Evolutionary conservation across 2,888 invertebrate species (phyloP).

Genomic region (Kryphioiulus occultus): DNA sequence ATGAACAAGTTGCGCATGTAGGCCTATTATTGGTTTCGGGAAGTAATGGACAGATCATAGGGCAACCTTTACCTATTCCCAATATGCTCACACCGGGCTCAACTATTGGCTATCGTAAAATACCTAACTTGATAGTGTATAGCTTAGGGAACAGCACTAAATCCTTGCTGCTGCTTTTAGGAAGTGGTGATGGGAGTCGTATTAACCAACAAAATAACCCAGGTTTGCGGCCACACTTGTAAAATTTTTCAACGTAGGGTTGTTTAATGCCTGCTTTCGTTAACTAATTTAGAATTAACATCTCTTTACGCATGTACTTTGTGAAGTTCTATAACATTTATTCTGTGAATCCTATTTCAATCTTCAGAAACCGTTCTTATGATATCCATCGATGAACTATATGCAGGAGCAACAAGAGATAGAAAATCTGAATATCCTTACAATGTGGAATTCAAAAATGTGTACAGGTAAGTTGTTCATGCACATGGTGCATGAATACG

Average conservation of each 20-base stretch:
- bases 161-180: constrained; percentile 28
- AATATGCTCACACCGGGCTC: background rate
- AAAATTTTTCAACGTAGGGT: background rate
- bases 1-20: constrained; percentile 8
- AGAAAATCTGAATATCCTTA: background rate
- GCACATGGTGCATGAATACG: too few relatives aligned
- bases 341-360: background rate
- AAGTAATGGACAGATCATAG: constrained; percentile 43
- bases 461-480: background rate
- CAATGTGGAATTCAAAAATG: background rate
- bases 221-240: background rate
- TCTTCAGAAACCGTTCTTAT: background rate
- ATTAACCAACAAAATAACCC: constrained; percentile 21
- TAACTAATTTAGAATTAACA: background rate
- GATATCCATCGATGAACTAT: background rate
- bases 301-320: background rate
- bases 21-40: constrained; percentile 43
- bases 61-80: constrained; percentile 35
- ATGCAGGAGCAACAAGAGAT: background rate
- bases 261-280: background rate
- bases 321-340: background rate
- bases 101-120: background rate
- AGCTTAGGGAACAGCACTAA: constrained; percentile 36
- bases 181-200: constrained; percentile 8
- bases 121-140: background rate